These are phyloP conservation scores for Psophia crepitans DNA, from an alignment of 2,113 vertebrate genomes.

Conservation along the genomic window DNA sequence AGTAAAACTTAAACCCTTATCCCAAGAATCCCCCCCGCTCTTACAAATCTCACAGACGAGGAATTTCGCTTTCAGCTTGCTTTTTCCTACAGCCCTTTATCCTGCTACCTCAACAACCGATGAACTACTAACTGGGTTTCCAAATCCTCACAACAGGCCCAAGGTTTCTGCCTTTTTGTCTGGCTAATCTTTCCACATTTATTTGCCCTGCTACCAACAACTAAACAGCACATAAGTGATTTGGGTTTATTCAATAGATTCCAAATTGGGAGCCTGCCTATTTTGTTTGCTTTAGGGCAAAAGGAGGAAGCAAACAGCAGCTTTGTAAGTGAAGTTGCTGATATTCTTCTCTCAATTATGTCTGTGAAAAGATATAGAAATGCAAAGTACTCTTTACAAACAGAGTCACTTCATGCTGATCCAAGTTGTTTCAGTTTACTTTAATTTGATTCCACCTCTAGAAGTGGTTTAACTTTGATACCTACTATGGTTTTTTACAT, in stretches of 20 bases:
- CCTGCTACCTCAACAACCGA: background rate
- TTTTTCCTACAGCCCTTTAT: background rate
- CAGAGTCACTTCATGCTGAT: background rate
- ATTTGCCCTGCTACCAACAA: slow-evolving; percentile 66
- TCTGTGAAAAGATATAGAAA: slow-evolving; percentile 46
- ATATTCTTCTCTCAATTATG: slow-evolving; percentile 55
- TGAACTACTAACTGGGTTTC: background rate
- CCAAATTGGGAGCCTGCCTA: slow-evolving; percentile 59
- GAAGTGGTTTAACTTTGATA: slow-evolving; percentile 2
- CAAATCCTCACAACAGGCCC: background rate
- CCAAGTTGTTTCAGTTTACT: background rate
- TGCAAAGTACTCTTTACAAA: slow-evolving; percentile 36
- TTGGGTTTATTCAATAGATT: slow-evolving; percentile 20
- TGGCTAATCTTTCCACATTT: slow-evolving; percentile 62
- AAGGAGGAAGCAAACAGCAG: slow-evolving; percentile 29
- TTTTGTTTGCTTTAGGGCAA: slow-evolving; percentile 64
- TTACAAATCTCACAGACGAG: background rate
- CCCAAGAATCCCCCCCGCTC: background rate
- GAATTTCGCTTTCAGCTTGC: background rate
- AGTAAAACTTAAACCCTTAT: background rate
- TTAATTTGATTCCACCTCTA: background rate
- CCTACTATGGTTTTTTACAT: background rate
- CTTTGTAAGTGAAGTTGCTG: slow-evolving; percentile 25
- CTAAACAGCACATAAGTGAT: slow-evolving; percentile 53
- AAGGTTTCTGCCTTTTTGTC: slow-evolving; percentile 11